These are phyloP conservation scores for Acanthornis magna DNA, from an alignment of 2,797 vertebrate species.

Conservation along the genomic window DNA sequence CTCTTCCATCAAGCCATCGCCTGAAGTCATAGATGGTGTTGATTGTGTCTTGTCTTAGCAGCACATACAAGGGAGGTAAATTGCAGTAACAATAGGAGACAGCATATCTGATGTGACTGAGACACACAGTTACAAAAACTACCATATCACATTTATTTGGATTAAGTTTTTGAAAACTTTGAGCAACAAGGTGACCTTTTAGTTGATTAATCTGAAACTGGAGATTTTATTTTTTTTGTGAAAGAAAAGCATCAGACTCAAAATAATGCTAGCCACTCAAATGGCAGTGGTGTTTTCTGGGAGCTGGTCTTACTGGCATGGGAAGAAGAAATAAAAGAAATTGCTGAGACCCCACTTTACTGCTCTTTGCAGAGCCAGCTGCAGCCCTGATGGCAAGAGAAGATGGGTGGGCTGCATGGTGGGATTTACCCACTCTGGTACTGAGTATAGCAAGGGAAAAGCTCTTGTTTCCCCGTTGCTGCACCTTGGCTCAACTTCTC, in stretches of 20 bases:
- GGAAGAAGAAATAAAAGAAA: neutral
- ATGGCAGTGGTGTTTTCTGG: neutral
- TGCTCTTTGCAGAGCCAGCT: neutral
- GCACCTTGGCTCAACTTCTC: neutral
- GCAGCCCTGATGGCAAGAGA: too few species aligned
- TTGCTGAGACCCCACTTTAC: neutral
- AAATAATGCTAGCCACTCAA: neutral
- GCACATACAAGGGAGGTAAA: constrained; percentile 34
- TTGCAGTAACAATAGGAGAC: constrained; percentile 36
- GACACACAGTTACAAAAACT: neutral
- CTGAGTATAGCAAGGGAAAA: neutral
- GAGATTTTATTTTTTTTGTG: neutral
- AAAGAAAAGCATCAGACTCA: neutral
- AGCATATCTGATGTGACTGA: neutral
- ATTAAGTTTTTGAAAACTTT: constrained; percentile 4
- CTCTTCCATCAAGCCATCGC: constrained; percentile 17
- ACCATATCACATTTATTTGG: neutral
- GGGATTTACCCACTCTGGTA: accelerated
- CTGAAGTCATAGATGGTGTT: constrained; percentile 46
- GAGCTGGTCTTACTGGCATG: neutral
- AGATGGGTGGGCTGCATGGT: accelerated
- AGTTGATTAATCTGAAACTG: constrained; percentile 14
- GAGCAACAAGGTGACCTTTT: neutral
- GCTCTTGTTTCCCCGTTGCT: neutral
- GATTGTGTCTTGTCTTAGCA: constrained; percentile 48